Base-by-base conservation (phyloP, 2,113 vertebrate genomes). In the Vulpes vulpes region DNA sequence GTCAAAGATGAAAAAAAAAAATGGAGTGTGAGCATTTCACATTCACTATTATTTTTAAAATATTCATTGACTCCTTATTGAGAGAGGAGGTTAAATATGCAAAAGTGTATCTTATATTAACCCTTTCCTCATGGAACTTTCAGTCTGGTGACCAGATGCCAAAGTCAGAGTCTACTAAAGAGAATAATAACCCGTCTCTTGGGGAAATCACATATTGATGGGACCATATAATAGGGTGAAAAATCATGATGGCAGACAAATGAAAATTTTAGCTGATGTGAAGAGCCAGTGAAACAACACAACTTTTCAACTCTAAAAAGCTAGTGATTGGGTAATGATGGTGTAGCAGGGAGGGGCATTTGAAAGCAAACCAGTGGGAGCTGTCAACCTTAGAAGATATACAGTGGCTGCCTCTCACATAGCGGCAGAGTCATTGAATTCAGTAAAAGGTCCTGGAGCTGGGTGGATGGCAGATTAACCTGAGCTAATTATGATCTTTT, bases 21-120 rank as follows among this genome's bases (percentile, higher is more conserved):
- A 23, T 17, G 6, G 11, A 38, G 7, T 60, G 5, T 55, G 59
- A 22, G 32, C 20, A 49, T 81, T 95, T 67, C 19, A 67, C 67
- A 60, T 69, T 97, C 15, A 65, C 55, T 79, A 78, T 71, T 51
- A 71, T 83, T 86, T 16, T 16, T 15, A n/a, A 85, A 92, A 96
- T 1, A 49, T 30, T 59, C 74, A 53, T 73, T 81, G 43, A 65
- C 0, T 7, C 95, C 35, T 78, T 71, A 22, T 9, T 80, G 43
- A 81, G 10, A 38, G 12, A 64, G 35, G 84, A 81, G 4, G 4
- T 71, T 93, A 78, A 79, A 74, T 8, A 32, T 43, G 32, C 7
- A 86, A 90, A 85, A 81, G 53, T 32, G 51, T 30, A 35, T 76
- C 51, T 59, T 23, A 80, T 7, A 67, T 80, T 69, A 65, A 85